These are phyloP conservation scores for Xiphophorus hellerii DNA, from an alignment of 2,113 vertebrate species.

Conservation along the genomic window DNA sequence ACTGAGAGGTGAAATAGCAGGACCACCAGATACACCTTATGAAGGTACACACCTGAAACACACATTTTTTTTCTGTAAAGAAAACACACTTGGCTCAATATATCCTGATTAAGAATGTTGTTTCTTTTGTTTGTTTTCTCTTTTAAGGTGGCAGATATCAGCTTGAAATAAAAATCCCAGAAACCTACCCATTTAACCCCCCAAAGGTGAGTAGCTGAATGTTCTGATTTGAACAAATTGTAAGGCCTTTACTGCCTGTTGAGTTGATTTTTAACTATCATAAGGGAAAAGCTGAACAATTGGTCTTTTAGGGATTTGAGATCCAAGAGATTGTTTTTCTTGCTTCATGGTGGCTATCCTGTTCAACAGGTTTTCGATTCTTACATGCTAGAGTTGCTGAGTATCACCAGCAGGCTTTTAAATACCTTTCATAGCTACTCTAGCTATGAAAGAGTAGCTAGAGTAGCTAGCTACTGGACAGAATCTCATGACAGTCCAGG, in stretches of 20 bases:
- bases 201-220: slow-evolving; percentile 87
- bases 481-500: too few species aligned
- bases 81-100: neutral
- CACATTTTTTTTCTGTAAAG: neutral
- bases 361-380: neutral
- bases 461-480: too few species aligned
- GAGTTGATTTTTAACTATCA: neutral
- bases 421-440: neutral
- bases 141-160: slow-evolving; percentile 93
- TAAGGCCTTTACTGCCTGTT: neutral
- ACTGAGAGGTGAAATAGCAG: slow-evolving; percentile 98
- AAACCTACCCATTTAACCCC: slow-evolving; percentile 99
- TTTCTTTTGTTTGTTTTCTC: neutral
- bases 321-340: too few species aligned
- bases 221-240: neutral
- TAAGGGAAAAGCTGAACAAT: too few species aligned
- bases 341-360: neutral
- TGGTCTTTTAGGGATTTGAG: too few species aligned
- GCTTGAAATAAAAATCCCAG: slow-evolving; percentile 99
- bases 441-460: too few species aligned
- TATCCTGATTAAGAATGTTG: neutral
- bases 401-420: neutral
- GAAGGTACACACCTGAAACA: slow-evolving; percentile 83
- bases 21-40: slow-evolving; percentile 98
- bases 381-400: neutral